Conservation (phyloP, 2,888 invertebrate species). For the Metopia argyrocephala region DNA sequence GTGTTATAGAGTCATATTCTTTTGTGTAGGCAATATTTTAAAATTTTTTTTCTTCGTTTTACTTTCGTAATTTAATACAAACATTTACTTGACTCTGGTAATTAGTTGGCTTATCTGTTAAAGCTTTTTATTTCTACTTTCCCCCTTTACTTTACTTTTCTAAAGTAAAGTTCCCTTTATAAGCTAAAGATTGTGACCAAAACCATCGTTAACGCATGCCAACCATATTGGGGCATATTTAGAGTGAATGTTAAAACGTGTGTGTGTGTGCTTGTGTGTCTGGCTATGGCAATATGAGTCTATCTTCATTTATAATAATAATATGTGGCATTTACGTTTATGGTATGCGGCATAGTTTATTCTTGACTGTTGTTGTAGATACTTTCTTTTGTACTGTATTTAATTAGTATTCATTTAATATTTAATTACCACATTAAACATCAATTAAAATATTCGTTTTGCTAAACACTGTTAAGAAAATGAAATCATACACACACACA, state of each 20-base stretch:
- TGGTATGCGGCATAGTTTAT: background rate
- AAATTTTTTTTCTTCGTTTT: background rate
- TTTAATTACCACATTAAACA: slow-evolving; percentile 61
- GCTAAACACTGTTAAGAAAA: background rate
- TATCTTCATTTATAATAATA: background rate
- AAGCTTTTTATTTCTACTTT: background rate
- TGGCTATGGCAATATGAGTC: background rate
- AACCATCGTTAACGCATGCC: slow-evolving; percentile 10
- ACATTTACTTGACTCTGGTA: slow-evolving; percentile 15
- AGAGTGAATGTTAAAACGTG: background rate
- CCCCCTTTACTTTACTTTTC: background rate
- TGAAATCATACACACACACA: background rate
- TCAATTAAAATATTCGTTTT: slow-evolving; percentile 51
- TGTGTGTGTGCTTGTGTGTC: background rate
- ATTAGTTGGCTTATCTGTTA: slow-evolving; percentile 36
- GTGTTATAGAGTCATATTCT: background rate
- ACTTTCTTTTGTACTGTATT: slow-evolving; percentile 42
- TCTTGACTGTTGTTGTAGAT: too few relatives aligned
- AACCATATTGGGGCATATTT: slow-evolving; percentile 4
- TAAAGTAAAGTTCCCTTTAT: background rate
- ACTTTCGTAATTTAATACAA: slow-evolving; percentile 25
- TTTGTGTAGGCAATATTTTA: too few relatives aligned
- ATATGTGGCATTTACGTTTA: background rate
- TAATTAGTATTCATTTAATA: slow-evolving; percentile 64
- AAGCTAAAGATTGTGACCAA: slow-evolving; percentile 19